Conservation (phyloP, 2,888 invertebrate species). For the Lysandra coridon region DNA sequence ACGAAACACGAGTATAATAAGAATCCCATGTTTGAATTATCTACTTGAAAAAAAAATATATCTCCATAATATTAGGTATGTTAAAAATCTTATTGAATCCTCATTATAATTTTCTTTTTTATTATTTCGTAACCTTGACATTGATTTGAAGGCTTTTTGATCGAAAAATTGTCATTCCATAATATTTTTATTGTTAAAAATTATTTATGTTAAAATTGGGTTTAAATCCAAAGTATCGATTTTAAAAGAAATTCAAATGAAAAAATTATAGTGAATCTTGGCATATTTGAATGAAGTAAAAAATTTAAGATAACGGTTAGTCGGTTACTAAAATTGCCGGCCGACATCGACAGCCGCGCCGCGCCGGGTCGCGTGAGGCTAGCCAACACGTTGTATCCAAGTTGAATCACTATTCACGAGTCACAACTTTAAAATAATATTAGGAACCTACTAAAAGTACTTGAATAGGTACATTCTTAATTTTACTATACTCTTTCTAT, state of each 20-base stretch:
- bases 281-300: background rate
- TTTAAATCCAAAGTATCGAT: background rate
- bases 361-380: background rate
- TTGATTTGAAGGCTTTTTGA: slow-evolving; percentile 2
- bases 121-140: background rate
- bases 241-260: background rate
- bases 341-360: background rate
- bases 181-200: background rate
- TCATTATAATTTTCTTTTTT: background rate
- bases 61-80: background rate
- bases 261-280: background rate
- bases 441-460: background rate
- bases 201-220: background rate
- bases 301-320: background rate
- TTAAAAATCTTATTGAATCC: background rate
- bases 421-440: too few relatives aligned
- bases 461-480: too few relatives aligned
- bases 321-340: background rate
- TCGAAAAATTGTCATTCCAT: background rate
- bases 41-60: background rate
- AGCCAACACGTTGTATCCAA: background rate
- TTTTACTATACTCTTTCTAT: too few relatives aligned
- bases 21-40: background rate
- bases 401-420: too few relatives aligned
- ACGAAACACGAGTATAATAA: too few relatives aligned